phyloP scores from a whole-genome alignment of 1,140 invertebrate species.

The Calycopis cecrops region DNA sequence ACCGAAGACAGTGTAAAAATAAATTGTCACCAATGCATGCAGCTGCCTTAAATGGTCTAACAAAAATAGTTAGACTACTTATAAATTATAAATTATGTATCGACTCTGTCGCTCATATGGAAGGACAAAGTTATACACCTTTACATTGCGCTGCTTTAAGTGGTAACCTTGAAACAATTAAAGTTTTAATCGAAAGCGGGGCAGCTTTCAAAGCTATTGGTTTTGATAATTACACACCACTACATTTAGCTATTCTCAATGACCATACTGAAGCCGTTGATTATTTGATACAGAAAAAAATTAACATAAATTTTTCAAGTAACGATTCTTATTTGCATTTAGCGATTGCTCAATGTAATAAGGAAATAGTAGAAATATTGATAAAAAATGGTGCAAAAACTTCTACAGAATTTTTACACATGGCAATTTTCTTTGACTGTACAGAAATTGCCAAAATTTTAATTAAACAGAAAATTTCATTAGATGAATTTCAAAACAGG shows the following conservation, averaged over 20 bases:
- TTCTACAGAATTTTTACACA: background rate
- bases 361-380: background rate
- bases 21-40: constrained; percentile 4
- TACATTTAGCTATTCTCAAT: background rate
- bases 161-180: constrained; percentile 5
- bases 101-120: background rate
- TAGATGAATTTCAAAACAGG: background rate
- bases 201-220: background rate
- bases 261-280: background rate
- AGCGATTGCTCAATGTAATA: background rate
- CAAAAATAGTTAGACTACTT: constrained; percentile 1
- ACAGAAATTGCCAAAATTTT: background rate
- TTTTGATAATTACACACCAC: constrained; percentile 1
- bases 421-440: background rate
- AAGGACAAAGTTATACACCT: background rate
- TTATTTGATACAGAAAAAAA: background rate
- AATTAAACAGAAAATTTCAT: background rate
- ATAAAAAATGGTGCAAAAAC: background rate
- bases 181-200: background rate
- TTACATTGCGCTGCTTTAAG: constrained; percentile 12
- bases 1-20: background rate
- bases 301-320: background rate
- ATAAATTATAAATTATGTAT: background rate
- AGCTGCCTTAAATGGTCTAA: background rate
- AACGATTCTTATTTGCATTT: background rate